Evolutionary conservation across 1,140 invertebrate species (phyloP), one percentile per base, ranked within the genome.

Genomic region (Zeugodacus cucurbitae): DNA sequence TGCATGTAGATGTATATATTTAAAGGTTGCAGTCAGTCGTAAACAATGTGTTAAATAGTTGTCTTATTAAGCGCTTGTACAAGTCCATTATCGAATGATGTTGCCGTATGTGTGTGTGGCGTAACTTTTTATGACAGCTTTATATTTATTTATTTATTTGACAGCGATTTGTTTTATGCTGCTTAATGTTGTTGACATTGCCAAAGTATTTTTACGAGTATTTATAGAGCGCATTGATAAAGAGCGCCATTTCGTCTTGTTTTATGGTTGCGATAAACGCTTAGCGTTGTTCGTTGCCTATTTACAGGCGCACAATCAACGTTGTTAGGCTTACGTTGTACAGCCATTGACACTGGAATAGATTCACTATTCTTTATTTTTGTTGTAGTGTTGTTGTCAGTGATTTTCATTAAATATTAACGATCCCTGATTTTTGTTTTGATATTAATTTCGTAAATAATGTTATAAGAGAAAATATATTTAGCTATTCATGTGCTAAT

Each of bases 131-230:
- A 78, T 78, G 37, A 44, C 57, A 88, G 34, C 67, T 78, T 32
- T 14, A 70, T 70, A 14, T 17, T 78, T 78, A 78, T 78, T 44
- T 78, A 78, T 78, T 78, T 78, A 78, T 41, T 78, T 11, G 70
- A 78, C 70, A 78, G 37, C 70, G 70, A 78, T 78, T 78, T 78
- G 37, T 44, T 78, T 78, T 78, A 78, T 78, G 37, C 34, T 8
- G 7, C 10, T 44, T 78, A 6, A 78, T 78, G 70, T 78, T 78
- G 3, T 48, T 26, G 32, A 4, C 26, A 48, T 82, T 10, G 41
- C 22, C 10, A 6, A 41, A 74, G 6, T 74, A 22, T 48, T 48
- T 82, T 82, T 29, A 29, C 11, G 2, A 48, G 0, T 37, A 22
- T 37, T 82, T 48, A 22, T 48, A 37, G 67, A 34, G 6, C 20